Conservation (phyloP, 2,888 invertebrate species). For the Dicycla oo region DNA sequence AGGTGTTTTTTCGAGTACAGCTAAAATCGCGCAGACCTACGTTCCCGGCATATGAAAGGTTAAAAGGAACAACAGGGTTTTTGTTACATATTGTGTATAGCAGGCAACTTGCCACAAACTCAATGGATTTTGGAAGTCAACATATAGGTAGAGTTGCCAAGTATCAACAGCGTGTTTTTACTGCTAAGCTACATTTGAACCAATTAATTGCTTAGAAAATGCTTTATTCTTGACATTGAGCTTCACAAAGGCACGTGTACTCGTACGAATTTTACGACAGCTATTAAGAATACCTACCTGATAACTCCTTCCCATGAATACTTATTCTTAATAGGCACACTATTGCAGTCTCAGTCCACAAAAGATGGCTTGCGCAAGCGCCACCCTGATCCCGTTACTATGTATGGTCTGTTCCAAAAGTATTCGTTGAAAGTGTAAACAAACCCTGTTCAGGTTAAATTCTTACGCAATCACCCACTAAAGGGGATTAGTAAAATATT, state of each 20-base stretch:
- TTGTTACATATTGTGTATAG: not conserved
- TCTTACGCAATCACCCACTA: not conserved
- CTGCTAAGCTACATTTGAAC: not conserved
- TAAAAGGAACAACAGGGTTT: too few relatives aligned
- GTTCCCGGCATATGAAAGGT: too few relatives aligned
- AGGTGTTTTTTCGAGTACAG: too few relatives aligned
- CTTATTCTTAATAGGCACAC: not conserved
- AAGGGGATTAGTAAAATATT: not conserved
- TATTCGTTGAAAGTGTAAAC: not conserved
- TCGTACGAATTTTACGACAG: constrained; percentile 20
- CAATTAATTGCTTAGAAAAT: not conserved
- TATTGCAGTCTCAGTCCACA: not conserved
- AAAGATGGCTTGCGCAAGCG: not conserved
- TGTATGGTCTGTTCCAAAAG: not conserved
- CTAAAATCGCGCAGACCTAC: too few relatives aligned
- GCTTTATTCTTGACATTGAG: not conserved
- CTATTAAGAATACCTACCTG: not conserved
- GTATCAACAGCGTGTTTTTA: not conserved
- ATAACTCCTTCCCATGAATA: not conserved
- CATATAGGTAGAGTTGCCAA: not conserved
- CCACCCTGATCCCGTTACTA: not conserved
- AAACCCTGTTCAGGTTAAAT: not conserved
- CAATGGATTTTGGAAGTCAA: not conserved
- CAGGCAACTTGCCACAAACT: not conserved
- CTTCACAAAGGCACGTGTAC: constrained; percentile 4